A percentile compares a stretch with the other conserved stretches of the same genome.
Conservation (phyloP, 2,113 vertebrate genomes). For the Dryoscopus gambensis region DNA sequence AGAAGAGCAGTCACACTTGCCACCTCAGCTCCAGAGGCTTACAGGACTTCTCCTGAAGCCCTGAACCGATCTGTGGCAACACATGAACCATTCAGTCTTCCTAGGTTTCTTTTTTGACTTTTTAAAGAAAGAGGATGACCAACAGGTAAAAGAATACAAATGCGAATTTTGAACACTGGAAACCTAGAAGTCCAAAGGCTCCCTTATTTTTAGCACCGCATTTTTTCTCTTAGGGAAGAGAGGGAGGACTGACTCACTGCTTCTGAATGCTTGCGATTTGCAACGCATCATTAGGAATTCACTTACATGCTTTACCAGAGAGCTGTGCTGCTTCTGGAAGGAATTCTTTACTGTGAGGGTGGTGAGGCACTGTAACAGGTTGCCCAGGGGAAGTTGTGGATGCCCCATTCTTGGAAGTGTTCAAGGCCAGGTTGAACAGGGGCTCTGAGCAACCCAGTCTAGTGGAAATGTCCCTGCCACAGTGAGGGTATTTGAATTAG, state of each 20-base stretch:
- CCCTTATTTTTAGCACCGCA: background rate
- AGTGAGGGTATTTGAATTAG: background rate
- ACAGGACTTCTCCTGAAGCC: background rate
- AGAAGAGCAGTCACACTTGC: background rate
- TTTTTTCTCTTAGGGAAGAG: constrained; percentile 4
- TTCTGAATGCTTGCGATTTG: background rate
- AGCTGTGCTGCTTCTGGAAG: background rate
- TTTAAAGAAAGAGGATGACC: background rate
- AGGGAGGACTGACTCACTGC: background rate
- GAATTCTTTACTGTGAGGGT: background rate
- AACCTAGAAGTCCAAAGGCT: background rate
- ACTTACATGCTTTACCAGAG: background rate
- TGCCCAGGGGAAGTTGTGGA: background rate
- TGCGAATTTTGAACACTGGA: background rate
- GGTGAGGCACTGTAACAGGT: background rate
- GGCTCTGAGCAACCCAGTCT: background rate
- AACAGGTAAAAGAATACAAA: background rate
- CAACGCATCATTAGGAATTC: background rate
- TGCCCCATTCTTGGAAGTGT: background rate
- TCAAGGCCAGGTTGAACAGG: background rate
- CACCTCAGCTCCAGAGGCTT: background rate
- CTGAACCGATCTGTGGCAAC: background rate
- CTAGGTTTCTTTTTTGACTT: background rate
- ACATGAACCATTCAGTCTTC: background rate
- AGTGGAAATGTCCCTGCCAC: background rate